These are phyloP conservation scores for Ambastaia sidthimunki DNA, from an alignment of 2,797 vertebrate genomes.

Conservation along the genomic window DNA sequence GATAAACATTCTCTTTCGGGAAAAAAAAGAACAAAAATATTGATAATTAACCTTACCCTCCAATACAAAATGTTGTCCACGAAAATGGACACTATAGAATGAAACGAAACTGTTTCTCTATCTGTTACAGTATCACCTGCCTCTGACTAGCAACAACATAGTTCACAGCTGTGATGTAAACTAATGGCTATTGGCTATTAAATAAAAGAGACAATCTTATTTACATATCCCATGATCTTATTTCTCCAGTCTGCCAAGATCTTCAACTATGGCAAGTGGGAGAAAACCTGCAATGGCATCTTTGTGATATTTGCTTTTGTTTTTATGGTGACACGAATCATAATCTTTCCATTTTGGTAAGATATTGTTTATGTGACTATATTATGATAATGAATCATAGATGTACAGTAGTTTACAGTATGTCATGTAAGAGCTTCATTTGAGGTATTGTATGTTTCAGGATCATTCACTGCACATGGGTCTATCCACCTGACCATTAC, in stretches of 20 bases:
- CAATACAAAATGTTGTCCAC: too few relatives aligned
- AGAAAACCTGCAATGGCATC: constrained; percentile 83
- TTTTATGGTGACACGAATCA: constrained; percentile 87
- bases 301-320: constrained; percentile 85
- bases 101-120: too few relatives aligned
- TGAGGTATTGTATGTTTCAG: constrained; percentile 67
- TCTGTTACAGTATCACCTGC: too few relatives aligned
- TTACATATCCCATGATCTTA: constrained; percentile 17
- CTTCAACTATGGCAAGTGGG: constrained; percentile 92
- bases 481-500: constrained; percentile 80
- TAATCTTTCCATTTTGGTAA: constrained; percentile 95
- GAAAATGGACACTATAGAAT: too few relatives aligned
- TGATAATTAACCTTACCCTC: too few relatives aligned
- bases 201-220: not conserved
- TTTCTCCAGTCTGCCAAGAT: constrained; percentile 89
- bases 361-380: constrained; percentile 50
- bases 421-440: not conserved
- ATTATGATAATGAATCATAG: not conserved
- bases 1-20: too few relatives aligned
- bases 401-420: constrained; percentile 4
- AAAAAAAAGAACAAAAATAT: too few relatives aligned
- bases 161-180: too few relatives aligned
- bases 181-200: too few relatives aligned
- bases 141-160: too few relatives aligned
- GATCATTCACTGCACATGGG: constrained; percentile 88